These are phyloP conservation scores for Paguma larvata DNA, from an alignment of 2,797 vertebrate genomes.

Conservation along the genomic window DNA sequence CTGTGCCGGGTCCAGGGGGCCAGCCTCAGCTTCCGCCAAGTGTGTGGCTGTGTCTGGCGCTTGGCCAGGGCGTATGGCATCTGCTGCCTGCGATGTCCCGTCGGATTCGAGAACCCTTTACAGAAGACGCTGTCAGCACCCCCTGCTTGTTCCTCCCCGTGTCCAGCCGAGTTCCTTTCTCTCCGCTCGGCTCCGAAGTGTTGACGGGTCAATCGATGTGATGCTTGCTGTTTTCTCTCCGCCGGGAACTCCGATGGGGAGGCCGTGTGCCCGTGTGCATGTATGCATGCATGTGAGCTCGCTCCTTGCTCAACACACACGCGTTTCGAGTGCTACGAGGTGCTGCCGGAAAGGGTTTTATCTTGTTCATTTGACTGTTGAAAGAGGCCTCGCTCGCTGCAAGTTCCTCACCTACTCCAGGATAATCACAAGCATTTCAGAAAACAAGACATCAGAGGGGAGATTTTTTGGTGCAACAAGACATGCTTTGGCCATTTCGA, in stretches of 20 bases:
- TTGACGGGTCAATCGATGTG: not conserved
- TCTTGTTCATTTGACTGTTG: not conserved
- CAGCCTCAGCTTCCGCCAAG: not conserved
- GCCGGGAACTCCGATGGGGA: not conserved
- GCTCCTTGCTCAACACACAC: not conserved
- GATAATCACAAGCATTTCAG: not conserved
- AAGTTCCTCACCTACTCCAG: not conserved
- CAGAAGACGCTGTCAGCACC: not conserved
- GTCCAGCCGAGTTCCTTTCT: not conserved
- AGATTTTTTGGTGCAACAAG: not conserved
- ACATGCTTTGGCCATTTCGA: not conserved
- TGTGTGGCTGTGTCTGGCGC: not conserved
- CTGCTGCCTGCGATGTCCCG: not conserved
- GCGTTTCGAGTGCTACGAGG: not conserved
- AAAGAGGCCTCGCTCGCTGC: not conserved
- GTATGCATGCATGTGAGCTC: rapidly evolving
- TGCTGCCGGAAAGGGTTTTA: not conserved
- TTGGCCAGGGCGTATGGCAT: not conserved
- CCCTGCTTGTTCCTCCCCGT: not conserved
- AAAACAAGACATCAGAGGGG: not conserved
- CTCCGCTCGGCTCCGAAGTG: not conserved
- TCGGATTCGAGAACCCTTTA: not conserved
- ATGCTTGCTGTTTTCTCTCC: not conserved
- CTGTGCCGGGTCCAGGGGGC: not conserved
- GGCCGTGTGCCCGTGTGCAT: not conserved